Conservation (phyloP, 2,113 vertebrate genomes). For the Toxotes jaculatrix region DNA sequence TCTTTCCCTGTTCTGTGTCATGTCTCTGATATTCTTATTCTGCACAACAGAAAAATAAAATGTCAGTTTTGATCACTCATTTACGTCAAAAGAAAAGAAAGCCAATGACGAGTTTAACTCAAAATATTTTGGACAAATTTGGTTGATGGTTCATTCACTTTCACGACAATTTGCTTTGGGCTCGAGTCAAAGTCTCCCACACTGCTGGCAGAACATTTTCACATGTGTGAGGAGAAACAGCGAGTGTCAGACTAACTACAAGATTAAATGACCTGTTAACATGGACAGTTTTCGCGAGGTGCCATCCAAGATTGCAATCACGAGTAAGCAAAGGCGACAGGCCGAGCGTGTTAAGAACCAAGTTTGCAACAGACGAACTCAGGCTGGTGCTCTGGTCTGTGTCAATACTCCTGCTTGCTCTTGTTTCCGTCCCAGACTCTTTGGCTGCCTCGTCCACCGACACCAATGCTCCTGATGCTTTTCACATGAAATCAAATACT, state of each 20-base stretch:
- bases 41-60: not conserved
- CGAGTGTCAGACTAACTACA: not conserved
- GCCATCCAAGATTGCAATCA: conserved; percentile 54
- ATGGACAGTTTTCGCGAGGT: conserved; percentile 24
- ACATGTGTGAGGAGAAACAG: conserved; percentile 18
- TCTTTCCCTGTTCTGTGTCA: not conserved
- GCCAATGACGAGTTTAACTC: not conserved
- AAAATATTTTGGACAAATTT: conserved; percentile 28
- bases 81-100: too few relatives aligned
- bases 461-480: conserved; percentile 41
- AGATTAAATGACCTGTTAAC: conserved; percentile 26
- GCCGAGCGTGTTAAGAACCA: conserved; percentile 24
- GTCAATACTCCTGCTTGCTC: conserved; percentile 37
- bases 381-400: conserved; percentile 32
- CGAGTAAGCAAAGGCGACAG: conserved; percentile 42
- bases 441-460: conserved; percentile 29
- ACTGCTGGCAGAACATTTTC: conserved; percentile 6
- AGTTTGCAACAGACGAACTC: not conserved
- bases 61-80: conserved; percentile 5
- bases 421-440: conserved; percentile 21
- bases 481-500: conserved; percentile 56
- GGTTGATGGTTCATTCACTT: not conserved
- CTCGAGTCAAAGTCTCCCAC: conserved; percentile 10
- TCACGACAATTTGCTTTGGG: conserved; percentile 6
- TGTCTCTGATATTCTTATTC: conserved; percentile 6